phyloP scores from a whole-genome alignment of 2,888 invertebrate genomes.

The Eupithecia abbreviata region DNA sequence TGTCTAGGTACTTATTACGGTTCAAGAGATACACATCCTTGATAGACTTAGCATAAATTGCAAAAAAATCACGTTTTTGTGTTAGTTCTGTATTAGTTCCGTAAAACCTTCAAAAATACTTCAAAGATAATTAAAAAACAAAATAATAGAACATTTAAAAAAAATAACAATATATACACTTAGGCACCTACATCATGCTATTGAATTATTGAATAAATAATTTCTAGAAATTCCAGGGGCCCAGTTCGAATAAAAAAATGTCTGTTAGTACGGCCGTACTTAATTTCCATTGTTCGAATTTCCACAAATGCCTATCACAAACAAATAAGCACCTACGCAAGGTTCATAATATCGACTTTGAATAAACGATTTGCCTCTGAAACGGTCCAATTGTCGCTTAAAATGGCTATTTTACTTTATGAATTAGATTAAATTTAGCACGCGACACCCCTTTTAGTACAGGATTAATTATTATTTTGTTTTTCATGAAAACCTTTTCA shows the following conservation, averaged over 20 bases:
- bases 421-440: conserved; percentile 28
- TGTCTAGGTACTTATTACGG: too few species aligned
- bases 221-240: background rate
- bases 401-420: conserved; percentile 17
- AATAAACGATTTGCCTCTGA: conserved; percentile 15
- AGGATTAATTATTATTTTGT: background rate
- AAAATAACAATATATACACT: too few species aligned
- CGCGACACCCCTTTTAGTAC: conserved; percentile 20
- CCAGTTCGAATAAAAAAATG: background rate
- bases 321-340: background rate
- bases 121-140: too few species aligned
- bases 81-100: too few species aligned
- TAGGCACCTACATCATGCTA: background rate
- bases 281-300: background rate
- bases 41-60: too few species aligned
- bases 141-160: too few species aligned
- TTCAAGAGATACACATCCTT: too few species aligned
- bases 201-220: background rate
- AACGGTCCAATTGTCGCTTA: conserved; percentile 18
- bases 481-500: conserved; percentile 7
- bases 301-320: background rate
- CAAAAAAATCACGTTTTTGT: too few species aligned
- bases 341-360: conserved; percentile 9
- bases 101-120: too few species aligned
- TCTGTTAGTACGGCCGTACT: background rate